Base-by-base conservation (phyloP, 2,797 vertebrate species). In the Xenops minutus region DNA sequence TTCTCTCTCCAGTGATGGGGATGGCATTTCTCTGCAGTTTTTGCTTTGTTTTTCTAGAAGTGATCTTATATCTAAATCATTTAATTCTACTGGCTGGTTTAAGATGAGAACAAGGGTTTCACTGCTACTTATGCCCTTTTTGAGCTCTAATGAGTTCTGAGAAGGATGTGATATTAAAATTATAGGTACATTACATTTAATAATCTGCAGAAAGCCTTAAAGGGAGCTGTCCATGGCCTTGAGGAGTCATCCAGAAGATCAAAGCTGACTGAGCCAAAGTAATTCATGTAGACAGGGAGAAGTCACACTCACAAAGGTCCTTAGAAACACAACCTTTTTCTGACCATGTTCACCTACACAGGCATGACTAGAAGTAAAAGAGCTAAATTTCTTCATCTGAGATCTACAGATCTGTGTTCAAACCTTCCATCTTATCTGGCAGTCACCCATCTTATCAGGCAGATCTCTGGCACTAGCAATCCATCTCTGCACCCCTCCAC, bases 131-230 rank as follows among this genome's bases (percentile, higher is more conserved):
- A 63, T 24, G 55, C 73, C 39, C 8, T 7, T 82, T 91, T 88
- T 82, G 85, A 91, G 86, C 34, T 89, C 84, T 95, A 89, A 93
- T 82, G 84, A 94, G 78, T 92, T 86, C 89, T 80, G 89, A 94
- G 85, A 66, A 78, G 66, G 79, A 84, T 81, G 56, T 64, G 88
- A 84, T 92, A 88, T 92, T 93, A 83, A 95, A 95, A 95, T 95
- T 76, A 92, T 34, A 92, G 88, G 58, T 88, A 61, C 51, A 52
- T 93, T 95, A 79, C 71, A 49, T 84, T 73, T 90, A 73, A 91
- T 85, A 93, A 94, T 86, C 79, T 37, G 26, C 69, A 92, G 85
- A 88, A 88, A 85, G 14, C 88, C 95, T 91, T 90, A 66, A 78
- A 91, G 85, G 66, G 58, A 93, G 39, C 55, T 89, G 58, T 41